These are phyloP conservation scores for Ophraella communa DNA, from an alignment of 2,888 invertebrate genomes.

Conservation along the genomic window DNA sequence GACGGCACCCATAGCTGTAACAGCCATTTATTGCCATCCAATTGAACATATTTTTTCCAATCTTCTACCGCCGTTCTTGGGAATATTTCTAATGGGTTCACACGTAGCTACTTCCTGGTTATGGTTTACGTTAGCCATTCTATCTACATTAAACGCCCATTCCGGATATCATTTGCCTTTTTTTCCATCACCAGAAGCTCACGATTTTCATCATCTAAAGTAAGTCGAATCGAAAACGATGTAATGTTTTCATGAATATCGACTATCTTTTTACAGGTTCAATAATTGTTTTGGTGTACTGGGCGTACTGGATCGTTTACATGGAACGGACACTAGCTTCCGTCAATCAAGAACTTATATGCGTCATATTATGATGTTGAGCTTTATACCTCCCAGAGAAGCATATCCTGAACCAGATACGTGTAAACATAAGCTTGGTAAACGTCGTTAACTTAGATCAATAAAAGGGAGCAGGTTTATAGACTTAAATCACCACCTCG, in stretches of 20 bases:
- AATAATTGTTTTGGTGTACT: conserved; percentile 85
- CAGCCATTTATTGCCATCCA: conserved; percentile 82
- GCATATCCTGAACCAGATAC: conserved; percentile 68
- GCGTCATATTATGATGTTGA: conserved; percentile 76
- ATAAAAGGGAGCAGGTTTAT: background rate
- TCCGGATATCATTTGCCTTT: conserved; percentile 87
- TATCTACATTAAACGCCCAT: conserved; percentile 81
- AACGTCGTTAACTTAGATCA: conserved; percentile 31
- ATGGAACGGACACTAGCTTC: conserved; percentile 82
- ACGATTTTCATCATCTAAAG: conserved; percentile 89
- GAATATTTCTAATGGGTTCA: conserved; percentile 75
- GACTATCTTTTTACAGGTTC: conserved; percentile 65
- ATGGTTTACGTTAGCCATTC: conserved; percentile 80
- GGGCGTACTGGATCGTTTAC: conserved; percentile 80
- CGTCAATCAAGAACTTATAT: conserved; percentile 73
- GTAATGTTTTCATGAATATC: background rate
- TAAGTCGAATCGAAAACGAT: conserved; percentile 54
- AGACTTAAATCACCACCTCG: background rate
- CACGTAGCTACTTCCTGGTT: conserved; percentile 80
- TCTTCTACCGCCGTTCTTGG: conserved; percentile 76
- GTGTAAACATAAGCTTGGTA: conserved; percentile 55
- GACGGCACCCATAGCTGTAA: conserved; percentile 86
- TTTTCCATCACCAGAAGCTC: conserved; percentile 84
- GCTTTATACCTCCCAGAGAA: conserved; percentile 70
- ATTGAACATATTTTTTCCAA: conserved; percentile 79